phyloP scores from a whole-genome alignment of 2,888 invertebrate genomes.

The Lithophane semibrunnea region DNA sequence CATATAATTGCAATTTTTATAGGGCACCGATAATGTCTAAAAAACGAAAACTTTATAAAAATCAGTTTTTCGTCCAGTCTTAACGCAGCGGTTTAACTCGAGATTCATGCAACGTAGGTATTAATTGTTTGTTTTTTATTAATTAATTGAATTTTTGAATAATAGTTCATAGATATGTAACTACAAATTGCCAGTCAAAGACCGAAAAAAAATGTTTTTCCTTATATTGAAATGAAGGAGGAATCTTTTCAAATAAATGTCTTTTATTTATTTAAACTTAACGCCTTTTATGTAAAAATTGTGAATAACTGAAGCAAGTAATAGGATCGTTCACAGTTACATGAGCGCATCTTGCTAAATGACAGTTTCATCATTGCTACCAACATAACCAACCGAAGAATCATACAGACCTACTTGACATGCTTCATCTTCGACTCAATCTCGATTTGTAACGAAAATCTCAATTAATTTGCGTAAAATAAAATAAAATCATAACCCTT shows the following conservation, averaged over 20 bases:
- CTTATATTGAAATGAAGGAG: too few relatives aligned
- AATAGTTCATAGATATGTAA: too few relatives aligned
- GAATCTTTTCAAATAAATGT: background rate
- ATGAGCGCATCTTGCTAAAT: constrained; percentile 46
- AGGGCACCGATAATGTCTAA: too few relatives aligned
- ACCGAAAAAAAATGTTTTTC: too few relatives aligned
- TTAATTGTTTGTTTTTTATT: background rate
- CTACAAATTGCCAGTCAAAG: background rate
- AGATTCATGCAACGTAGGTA: background rate
- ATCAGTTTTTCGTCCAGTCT: too few relatives aligned
- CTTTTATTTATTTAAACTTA: background rate
- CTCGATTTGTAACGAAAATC: background rate
- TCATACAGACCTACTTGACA: constrained; percentile 7
- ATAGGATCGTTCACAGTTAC: constrained; percentile 38
- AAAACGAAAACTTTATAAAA: too few relatives aligned
- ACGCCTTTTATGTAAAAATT: background rate
- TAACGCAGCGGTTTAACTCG: too few relatives aligned
- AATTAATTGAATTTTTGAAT: background rate
- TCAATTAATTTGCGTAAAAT: constrained; percentile 15
- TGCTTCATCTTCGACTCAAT: constrained; percentile 15
- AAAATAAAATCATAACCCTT: background rate
- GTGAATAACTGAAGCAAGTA: constrained; percentile 38
- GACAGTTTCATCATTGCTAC: constrained; percentile 33
- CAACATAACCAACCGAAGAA: constrained; percentile 27
- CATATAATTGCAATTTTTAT: too few relatives aligned